phyloP scores from a whole-genome alignment of 2,797 vertebrate genomes.

The Simalia tracyae region DNA sequence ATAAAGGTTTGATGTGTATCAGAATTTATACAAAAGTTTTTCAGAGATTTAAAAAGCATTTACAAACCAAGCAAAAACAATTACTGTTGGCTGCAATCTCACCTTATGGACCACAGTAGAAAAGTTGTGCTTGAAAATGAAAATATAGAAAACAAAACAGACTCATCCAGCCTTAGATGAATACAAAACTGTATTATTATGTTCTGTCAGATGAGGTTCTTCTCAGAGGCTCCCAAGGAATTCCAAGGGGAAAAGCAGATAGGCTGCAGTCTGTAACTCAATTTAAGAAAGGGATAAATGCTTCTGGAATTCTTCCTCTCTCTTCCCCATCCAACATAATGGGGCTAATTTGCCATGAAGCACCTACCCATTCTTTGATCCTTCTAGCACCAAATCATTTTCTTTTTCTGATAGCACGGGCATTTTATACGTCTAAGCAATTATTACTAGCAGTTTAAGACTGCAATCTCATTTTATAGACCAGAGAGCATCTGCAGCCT shows the following conservation, averaged over 20 bases:
- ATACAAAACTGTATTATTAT: neutral
- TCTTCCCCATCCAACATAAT: neutral
- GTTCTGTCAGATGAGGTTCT: neutral
- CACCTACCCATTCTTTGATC: neutral
- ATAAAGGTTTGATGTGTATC: neutral
- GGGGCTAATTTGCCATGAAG: neutral
- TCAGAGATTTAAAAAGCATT: neutral
- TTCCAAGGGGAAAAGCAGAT: neutral
- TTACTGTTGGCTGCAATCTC: neutral
- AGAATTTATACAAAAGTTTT: neutral
- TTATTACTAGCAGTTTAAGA: neutral
- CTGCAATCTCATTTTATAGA: neutral
- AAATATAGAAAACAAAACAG: neutral
- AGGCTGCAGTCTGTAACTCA: neutral
- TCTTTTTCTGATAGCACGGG: neutral
- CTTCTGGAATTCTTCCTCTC: neutral
- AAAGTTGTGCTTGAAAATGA: neutral
- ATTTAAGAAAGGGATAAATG: neutral
- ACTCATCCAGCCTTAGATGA: neutral
- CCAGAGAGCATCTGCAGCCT: neutral
- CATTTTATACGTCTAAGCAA: neutral
- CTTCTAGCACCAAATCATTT: neutral
- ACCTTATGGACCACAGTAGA: neutral
- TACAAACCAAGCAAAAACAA: neutral
- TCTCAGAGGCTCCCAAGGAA: neutral